Conservation (phyloP, 1,140 invertebrate species). For the Drosophila guanche region DNA sequence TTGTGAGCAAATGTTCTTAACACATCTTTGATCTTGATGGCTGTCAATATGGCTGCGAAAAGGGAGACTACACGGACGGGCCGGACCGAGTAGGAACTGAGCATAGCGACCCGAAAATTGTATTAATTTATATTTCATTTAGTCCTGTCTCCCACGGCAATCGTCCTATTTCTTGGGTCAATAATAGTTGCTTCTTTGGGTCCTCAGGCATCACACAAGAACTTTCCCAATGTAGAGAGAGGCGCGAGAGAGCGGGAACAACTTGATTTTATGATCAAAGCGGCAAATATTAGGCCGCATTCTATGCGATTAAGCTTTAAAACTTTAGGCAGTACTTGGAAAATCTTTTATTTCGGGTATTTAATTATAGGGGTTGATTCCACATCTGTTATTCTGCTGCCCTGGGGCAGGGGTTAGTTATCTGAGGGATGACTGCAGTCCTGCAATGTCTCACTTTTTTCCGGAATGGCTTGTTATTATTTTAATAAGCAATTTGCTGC, state of each 20-base stretch:
- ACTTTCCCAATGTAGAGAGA: constrained; percentile 2
- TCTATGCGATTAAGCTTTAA: constrained; percentile 40
- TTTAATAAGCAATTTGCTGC: constrained; percentile 66
- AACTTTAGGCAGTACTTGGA: constrained; percentile 43
- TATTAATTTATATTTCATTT: constrained; percentile 80
- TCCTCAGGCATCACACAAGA: constrained; percentile 11
- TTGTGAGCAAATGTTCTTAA: constrained; percentile 47
- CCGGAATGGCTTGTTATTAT: constrained; percentile 63
- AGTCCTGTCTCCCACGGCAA: constrained; percentile 25
- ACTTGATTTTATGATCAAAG: constrained; percentile 66
- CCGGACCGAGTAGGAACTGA: constrained; percentile 1
- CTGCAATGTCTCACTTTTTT: constrained; percentile 44
- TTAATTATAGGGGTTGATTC: constrained; percentile 62
- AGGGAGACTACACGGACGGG: not conserved
- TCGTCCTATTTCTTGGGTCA: constrained; percentile 34
- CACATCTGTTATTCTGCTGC: constrained; percentile 32
- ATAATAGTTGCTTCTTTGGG: constrained; percentile 42
- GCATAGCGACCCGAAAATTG: constrained; percentile 63
- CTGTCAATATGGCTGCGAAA: constrained; percentile 57
- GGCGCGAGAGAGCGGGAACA: not conserved
- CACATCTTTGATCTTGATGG: constrained; percentile 69
- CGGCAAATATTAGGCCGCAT: constrained; percentile 18
- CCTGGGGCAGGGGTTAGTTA: constrained; percentile 44
- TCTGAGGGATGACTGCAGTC: constrained; percentile 47
- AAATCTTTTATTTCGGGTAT: constrained; percentile 34